Evolutionary conservation across 2,113 vertebrate genomes (phyloP), one percentile per base, ranked within the genome.

Genomic region (Arenaria interpres): DNA sequence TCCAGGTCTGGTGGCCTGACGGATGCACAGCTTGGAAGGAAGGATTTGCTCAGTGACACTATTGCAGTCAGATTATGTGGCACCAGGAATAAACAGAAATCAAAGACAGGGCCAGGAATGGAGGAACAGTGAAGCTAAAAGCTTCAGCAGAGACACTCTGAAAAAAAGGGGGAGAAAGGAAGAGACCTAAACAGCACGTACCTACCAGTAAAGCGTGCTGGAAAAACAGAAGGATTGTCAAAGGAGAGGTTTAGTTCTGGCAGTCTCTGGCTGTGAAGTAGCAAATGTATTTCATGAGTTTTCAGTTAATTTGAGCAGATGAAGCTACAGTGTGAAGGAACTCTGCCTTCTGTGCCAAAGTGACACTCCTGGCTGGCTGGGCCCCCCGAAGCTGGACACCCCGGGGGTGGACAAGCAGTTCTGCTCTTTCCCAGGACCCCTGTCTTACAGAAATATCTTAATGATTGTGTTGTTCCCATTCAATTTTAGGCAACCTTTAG

Each of bases 21-120:
- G 30, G 18, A 72, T 72, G 78, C 4, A 0, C 66, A 85, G 46
- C 43, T 67, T 76, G 48, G 72, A 90, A 92, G 54, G 53, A 90
- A 71, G 82, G 67, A 85, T 90, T 75, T 88, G 39, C 76, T 76
- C 71, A 41, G 43, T 46, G 66, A 82, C 28, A 12, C 43, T 59
- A 17, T 24, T 68, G 82, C 57, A 72, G 57, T 46, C 71, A 41
- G 69, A 72, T 93, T 96, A 51, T 64, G 32, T 83, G 89, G 83
- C 54, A 85, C 20, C 57, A 76, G 71, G 57, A 78, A 93, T 79
- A 95, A 93, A 92, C 53, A 93, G 67, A 88, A 79, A 88, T 92
- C 74, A 79, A 95, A 88, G 88, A 41, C 56, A 82, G 43, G 8
- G 63, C 21, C 24, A 5, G 41, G 74, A 92, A 82, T 50, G 56